phyloP scores from a whole-genome alignment of 2,797 vertebrate genomes.

The Scolopax bukidnonensis region DNA sequence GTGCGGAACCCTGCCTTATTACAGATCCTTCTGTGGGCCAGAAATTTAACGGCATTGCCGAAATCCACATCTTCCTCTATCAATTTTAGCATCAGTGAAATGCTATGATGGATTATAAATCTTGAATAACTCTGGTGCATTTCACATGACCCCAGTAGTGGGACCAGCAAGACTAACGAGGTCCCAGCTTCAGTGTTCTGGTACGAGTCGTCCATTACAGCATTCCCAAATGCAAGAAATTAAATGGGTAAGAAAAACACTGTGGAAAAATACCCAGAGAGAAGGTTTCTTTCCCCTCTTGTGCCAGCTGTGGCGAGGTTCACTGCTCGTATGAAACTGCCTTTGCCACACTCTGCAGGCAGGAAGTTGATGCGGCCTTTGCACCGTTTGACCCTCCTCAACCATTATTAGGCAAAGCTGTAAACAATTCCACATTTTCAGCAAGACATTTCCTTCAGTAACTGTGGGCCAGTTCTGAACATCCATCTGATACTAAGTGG shows the following conservation, averaged over 20 bases:
- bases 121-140: not conserved
- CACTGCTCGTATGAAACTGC: accelerated
- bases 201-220: accelerated
- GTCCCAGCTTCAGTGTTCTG: not conserved
- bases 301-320: accelerated
- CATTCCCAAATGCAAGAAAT: not conserved
- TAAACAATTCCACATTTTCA: not conserved
- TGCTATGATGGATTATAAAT: not conserved
- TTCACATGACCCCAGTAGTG: not conserved
- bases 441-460: not conserved
- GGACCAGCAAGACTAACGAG: not conserved
- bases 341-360: accelerated
- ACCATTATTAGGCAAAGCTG: not conserved
- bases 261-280: not conserved
- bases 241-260: not conserved
- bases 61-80: not conserved
- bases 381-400: not conserved
- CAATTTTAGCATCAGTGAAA: not conserved
- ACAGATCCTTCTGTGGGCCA: not conserved
- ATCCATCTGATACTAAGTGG: not conserved
- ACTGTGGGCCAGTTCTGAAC: not conserved
- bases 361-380: not conserved
- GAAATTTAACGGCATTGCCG: not conserved
- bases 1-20: not conserved
- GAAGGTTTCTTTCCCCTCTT: not conserved